Evolutionary conservation across 1,140 invertebrate species (phyloP).

Genomic region (Globodera ellingtonae): DNA sequence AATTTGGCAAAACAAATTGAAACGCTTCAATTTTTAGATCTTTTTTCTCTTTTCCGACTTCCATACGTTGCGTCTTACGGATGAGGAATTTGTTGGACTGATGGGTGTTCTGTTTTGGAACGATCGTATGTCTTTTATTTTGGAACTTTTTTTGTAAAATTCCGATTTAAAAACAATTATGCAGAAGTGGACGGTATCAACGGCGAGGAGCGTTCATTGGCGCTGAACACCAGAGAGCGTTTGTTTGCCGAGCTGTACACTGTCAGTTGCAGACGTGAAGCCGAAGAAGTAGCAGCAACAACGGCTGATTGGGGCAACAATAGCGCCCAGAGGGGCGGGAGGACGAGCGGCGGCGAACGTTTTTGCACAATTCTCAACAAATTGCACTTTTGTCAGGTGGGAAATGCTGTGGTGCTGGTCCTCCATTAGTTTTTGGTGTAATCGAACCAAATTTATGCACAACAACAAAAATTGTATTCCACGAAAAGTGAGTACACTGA

Average conservation of each 20-base stretch:
- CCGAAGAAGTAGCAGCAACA: background rate
- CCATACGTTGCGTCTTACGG: conserved; percentile 27
- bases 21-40: background rate
- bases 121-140: conserved; percentile 31
- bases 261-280: conserved; percentile 23
- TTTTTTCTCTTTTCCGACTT: background rate
- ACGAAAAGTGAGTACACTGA: too few relatives aligned
- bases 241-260: conserved; percentile 39
- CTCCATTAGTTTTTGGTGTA: too few relatives aligned
- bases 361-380: conserved; percentile 41
- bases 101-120: conserved; percentile 44
- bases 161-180: background rate
- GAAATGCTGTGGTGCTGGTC: background rate
- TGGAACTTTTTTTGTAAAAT: conserved; percentile 12
- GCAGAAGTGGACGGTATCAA: conserved; percentile 23
- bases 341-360: conserved; percentile 14
- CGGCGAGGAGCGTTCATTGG: conserved; percentile 24
- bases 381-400: conserved; percentile 31
- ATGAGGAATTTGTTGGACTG: conserved; percentile 34
- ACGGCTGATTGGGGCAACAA: background rate
- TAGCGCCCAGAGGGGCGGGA: background rate
- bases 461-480: too few relatives aligned
- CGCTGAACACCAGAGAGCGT: conserved; percentile 29
- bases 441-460: too few relatives aligned
- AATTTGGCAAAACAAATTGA: background rate